Evolutionary conservation across 1,140 invertebrate genomes (phyloP).

Genomic region (Drosophila kurseongensis): DNA sequence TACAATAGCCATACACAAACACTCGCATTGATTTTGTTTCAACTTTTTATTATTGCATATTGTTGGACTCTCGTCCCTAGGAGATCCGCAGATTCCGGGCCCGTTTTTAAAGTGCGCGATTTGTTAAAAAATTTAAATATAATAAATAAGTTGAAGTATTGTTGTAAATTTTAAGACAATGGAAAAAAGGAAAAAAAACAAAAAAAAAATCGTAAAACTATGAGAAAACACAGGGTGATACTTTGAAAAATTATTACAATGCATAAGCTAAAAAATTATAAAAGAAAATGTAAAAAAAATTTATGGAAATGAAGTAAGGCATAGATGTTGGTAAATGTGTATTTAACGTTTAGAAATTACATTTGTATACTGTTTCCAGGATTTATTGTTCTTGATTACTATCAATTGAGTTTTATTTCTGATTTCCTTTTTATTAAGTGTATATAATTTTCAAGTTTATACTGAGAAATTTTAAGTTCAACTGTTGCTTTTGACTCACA

Average conservation of each 20-base stretch:
- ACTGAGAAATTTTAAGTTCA: slow-evolving; percentile 36
- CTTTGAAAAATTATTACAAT: slow-evolving; percentile 82
- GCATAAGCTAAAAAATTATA: slow-evolving; percentile 61
- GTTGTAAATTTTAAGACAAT: slow-evolving; percentile 78
- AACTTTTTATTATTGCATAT: slow-evolving; percentile 59
- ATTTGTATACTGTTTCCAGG: slow-evolving; percentile 43
- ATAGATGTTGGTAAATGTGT: slow-evolving; percentile 77
- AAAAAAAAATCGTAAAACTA: slow-evolving; percentile 69
- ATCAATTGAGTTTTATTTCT: slow-evolving; percentile 19
- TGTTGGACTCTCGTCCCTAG: slow-evolving; percentile 46
- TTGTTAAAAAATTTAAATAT: slow-evolving; percentile 66
- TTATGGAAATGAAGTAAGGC: slow-evolving; percentile 43
- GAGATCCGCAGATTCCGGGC: slow-evolving; percentile 57
- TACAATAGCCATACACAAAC: slow-evolving; percentile 74
- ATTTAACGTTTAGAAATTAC: slow-evolving; percentile 57
- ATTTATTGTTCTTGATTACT: slow-evolving; percentile 28
- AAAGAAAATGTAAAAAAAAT: slow-evolving; percentile 60
- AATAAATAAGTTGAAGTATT: slow-evolving; percentile 76
- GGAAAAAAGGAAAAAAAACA: slow-evolving; percentile 45
- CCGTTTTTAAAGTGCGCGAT: slow-evolving; percentile 68
- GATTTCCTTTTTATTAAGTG: slow-evolving; percentile 13
- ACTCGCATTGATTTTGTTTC: slow-evolving; percentile 64
- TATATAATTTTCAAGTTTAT: slow-evolving; percentile 51
- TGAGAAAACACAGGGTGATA: slow-evolving; percentile 84
- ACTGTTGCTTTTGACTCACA: slow-evolving; percentile 40